Evolutionary conservation across 2,113 vertebrate genomes (phyloP).

Genomic region (Hepsetus odoe): DNA sequence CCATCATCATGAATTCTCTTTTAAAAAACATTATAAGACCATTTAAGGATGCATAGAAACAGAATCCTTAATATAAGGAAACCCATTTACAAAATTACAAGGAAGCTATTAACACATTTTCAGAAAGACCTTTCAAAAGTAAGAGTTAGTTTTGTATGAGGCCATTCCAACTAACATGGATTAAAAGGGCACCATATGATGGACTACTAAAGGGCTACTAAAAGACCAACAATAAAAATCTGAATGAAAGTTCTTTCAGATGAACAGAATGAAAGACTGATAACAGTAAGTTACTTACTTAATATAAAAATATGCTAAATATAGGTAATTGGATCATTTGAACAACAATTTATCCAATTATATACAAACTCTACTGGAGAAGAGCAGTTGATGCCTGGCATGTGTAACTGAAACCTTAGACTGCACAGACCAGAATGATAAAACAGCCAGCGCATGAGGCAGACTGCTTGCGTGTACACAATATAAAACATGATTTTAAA

Average conservation of each 20-base stretch:
- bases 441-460: slow-evolving; percentile 23
- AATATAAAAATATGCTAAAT: no score
- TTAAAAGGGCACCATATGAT: neutral
- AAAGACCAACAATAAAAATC: neutral
- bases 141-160: neutral
- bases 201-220: neutral
- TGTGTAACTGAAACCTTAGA: slow-evolving; percentile 31
- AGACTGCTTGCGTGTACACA: slow-evolving; percentile 42
- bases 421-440: slow-evolving; percentile 28
- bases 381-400: slow-evolving; percentile 24
- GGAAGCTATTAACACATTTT: neutral
- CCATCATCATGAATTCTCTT: no score
- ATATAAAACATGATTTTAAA: slow-evolving; percentile 55
- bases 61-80: neutral
- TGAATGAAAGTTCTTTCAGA: no score
- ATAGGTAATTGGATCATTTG: slow-evolving; percentile 4
- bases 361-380: neutral
- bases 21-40: no score
- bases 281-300: no score
- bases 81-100: neutral
- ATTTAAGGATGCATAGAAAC: no score
- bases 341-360: slow-evolving; percentile 14
- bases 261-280: no score
- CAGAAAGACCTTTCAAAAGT: neutral
- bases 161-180: neutral